These are phyloP conservation scores for Mellilla xanthometata DNA, from an alignment of 2,888 invertebrate species.

Conservation along the genomic window DNA sequence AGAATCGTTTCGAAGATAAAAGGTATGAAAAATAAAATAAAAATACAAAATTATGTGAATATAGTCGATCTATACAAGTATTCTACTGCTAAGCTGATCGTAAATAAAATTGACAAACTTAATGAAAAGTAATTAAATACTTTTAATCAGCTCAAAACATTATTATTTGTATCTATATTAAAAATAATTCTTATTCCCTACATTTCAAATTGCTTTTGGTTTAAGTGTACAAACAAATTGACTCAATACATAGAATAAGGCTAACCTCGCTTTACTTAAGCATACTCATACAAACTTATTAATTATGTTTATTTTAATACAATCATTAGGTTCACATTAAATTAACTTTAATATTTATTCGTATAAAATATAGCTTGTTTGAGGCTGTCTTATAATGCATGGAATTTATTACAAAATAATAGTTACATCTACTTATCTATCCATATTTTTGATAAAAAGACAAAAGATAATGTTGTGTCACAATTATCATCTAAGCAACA, in stretches of 20 bases:
- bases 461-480: slow-evolving; percentile 8
- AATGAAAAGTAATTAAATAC: slow-evolving; percentile 15
- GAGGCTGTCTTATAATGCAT: slow-evolving; percentile 36
- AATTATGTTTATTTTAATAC: slow-evolving; percentile 45
- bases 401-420: slow-evolving; percentile 27
- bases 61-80: slow-evolving; percentile 37
- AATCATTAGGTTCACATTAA: slow-evolving; percentile 54
- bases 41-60: slow-evolving; percentile 9
- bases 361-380: slow-evolving; percentile 67
- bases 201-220: slow-evolving; percentile 67
- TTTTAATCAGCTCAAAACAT: slow-evolving; percentile 23
- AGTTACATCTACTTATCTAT: slow-evolving; percentile 30
- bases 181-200: slow-evolving; percentile 61
- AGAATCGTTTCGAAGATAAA: slow-evolving; percentile 5
- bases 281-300: slow-evolving; percentile 66
- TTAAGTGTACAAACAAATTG: slow-evolving; percentile 63
- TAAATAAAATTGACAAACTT: slow-evolving; percentile 43
- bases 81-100: slow-evolving; percentile 46
- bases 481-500: slow-evolving; percentile 33
- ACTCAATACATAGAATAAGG: slow-evolving; percentile 57
- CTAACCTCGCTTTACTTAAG: slow-evolving; percentile 45
- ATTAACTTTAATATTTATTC: slow-evolving; percentile 66
- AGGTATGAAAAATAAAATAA: too few species aligned
- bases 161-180: slow-evolving; percentile 43
- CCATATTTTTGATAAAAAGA: slow-evolving; percentile 38